Evolutionary conservation across 2,797 vertebrate genomes (phyloP).

Genomic region (Sciaenops ocellatus): DNA sequence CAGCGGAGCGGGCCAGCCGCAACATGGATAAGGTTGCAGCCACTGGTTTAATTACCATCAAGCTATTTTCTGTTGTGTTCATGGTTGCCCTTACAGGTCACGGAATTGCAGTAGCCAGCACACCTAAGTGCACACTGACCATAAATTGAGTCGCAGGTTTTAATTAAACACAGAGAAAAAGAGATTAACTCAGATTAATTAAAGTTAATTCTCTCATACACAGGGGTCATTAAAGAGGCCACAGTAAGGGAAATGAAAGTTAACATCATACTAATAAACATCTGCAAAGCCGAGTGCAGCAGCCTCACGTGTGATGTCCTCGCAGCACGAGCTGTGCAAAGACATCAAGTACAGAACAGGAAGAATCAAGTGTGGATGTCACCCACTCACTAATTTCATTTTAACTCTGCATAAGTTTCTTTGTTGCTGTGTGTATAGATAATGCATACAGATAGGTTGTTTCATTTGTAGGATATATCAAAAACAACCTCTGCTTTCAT

Average conservation of each 20-base stretch:
- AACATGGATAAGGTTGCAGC: conserved; percentile 75
- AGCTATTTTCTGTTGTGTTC: conserved; percentile 76
- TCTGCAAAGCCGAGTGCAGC: background rate
- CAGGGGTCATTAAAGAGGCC: conserved; percentile 17
- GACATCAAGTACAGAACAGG: background rate
- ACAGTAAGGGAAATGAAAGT: conserved; percentile 15
- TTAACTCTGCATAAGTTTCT: background rate
- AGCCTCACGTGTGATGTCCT: background rate
- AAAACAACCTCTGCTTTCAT: background rate
- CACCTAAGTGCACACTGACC: conserved; percentile 56
- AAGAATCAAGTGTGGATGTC: background rate
- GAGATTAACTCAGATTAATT: conserved; percentile 61
- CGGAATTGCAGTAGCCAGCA: conserved; percentile 68
- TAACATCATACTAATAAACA: conserved; percentile 10
- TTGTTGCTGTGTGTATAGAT: conserved; percentile 12
- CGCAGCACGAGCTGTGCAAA: background rate
- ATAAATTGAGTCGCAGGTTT: conserved; percentile 66
- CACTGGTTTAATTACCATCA: conserved; percentile 80
- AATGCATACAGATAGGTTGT: conserved; percentile 4
- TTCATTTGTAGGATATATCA: conserved; percentile 1
- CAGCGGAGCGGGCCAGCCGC: conserved; percentile 68
- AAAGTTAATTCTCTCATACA: conserved; percentile 58
- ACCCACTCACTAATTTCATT: conserved; percentile 5
- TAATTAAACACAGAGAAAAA: conserved; percentile 67
- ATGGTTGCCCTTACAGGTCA: conserved; percentile 67